These are phyloP conservation scores for Kryptolebias ocellatus DNA, from an alignment of 2,797 vertebrate species.

Conservation along the genomic window DNA sequence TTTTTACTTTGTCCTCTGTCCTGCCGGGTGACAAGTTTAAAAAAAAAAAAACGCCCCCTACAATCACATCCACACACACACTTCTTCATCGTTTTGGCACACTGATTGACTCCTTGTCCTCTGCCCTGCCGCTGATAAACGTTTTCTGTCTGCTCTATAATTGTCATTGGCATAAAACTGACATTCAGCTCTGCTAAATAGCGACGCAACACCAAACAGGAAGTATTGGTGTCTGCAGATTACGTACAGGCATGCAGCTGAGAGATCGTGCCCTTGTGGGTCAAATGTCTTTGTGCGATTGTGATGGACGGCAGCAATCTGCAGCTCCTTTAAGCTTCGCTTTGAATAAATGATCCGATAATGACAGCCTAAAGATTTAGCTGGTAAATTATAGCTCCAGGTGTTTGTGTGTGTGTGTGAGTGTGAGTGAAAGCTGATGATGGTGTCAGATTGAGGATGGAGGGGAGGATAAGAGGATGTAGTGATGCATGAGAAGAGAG, in stretches of 20 bases:
- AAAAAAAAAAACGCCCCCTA: not conserved
- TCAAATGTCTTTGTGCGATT: constrained; percentile 45
- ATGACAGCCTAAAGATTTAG: constrained; percentile 63
- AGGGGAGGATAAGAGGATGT: constrained; percentile 54
- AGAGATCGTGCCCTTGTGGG: constrained; percentile 36
- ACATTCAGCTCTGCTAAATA: constrained; percentile 33
- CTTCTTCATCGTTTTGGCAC: constrained; percentile 31
- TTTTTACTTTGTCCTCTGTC: constrained; percentile 50
- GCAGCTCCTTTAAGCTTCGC: constrained; percentile 37
- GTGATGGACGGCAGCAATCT: constrained; percentile 39
- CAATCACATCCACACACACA: constrained; percentile 6
- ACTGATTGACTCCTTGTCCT: constrained; percentile 30
- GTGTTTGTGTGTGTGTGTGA: constrained; percentile 35
- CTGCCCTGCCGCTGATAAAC: constrained; percentile 37
- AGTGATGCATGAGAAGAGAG: constrained; percentile 57
- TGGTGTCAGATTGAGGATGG: constrained; percentile 43
- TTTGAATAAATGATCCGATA: constrained; percentile 66
- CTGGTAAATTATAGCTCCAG: constrained; percentile 54
- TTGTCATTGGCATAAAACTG: constrained; percentile 32
- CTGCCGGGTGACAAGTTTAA: constrained; percentile 35
- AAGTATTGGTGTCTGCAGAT: constrained; percentile 33
- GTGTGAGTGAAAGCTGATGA: constrained; percentile 56
- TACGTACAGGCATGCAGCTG: constrained; percentile 20
- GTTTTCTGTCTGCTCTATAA: constrained; percentile 47
- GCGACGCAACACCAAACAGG: constrained; percentile 37